Conservation (phyloP, 2,888 invertebrate genomes). For the Frankliniella intonsa region DNA sequence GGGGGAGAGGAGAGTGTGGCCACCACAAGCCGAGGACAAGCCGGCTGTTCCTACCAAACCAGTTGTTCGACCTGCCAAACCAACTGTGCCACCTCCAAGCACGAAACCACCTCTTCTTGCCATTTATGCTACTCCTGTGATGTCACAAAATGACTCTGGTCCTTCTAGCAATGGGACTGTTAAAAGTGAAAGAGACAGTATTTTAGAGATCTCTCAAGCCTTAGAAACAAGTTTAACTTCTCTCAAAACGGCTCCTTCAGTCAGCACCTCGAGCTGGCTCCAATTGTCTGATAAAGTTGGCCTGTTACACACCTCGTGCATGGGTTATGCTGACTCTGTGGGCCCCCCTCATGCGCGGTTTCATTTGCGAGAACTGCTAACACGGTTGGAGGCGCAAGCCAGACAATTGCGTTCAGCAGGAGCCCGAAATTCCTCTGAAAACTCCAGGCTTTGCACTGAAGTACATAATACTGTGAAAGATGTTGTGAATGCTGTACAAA, state of each 20-base stretch:
- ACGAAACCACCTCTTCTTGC: constrained; percentile 49
- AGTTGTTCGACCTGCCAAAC: constrained; percentile 44
- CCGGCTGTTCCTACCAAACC: constrained; percentile 65
- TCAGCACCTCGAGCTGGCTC: constrained; percentile 66
- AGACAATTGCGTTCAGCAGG: constrained; percentile 64
- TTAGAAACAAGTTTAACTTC: constrained; percentile 62
- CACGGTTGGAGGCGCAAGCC: constrained; percentile 64
- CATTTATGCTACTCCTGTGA: constrained; percentile 73
- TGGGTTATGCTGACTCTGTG: constrained; percentile 72
- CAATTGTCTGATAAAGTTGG: constrained; percentile 77
- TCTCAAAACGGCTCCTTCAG: constrained; percentile 52
- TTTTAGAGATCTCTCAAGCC: constrained; percentile 61
- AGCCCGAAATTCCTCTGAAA: constrained; percentile 64
- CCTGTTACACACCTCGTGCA: constrained; percentile 74
- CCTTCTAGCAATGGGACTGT: constrained; percentile 37
- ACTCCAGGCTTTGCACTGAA: constrained; percentile 63
- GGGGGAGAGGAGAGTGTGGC: constrained; percentile 49
- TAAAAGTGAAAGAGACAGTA: constrained; percentile 46
- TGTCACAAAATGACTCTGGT: constrained; percentile 33
- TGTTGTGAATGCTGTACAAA: constrained; percentile 68
- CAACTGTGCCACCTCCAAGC: constrained; percentile 47
- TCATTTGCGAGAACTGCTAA: constrained; percentile 72
- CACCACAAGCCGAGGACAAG: constrained; percentile 50
- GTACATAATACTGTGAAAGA: constrained; percentile 68
- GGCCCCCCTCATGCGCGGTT: constrained; percentile 84